phyloP scores from a whole-genome alignment of 2,888 invertebrate species.

The Drosophila anomalata region DNA sequence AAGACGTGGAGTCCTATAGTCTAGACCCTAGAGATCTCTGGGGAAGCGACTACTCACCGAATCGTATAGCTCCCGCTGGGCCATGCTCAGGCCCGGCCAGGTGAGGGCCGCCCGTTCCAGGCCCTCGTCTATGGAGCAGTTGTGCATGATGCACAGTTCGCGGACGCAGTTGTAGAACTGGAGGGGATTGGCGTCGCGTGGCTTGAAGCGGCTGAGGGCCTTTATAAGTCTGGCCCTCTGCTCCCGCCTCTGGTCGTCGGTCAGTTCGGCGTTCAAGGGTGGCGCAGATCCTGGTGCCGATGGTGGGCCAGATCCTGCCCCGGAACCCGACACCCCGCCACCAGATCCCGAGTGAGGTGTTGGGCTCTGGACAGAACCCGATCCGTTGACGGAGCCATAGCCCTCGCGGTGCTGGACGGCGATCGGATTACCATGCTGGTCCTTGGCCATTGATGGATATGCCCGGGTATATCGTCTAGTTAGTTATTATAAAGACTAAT shows the following conservation, averaged over 20 bases:
- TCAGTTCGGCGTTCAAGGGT: not conserved
- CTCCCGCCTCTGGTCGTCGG: constrained; percentile 2
- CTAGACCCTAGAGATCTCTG: not conserved
- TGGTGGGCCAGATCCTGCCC: not conserved
- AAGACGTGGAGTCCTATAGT: not conserved
- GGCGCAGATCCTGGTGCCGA: not conserved
- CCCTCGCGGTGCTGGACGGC: not conserved
- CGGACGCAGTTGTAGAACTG: constrained; percentile 67
- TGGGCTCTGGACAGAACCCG: not conserved
- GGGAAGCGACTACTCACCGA: constrained; percentile 44
- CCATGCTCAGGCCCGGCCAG: constrained; percentile 45
- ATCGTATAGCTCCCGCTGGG: constrained; percentile 50
- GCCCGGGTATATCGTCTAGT: not conserved
- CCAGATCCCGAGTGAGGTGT: not conserved
- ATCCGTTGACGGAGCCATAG: not conserved
- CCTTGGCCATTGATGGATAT: constrained; percentile 5
- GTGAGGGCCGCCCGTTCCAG: constrained; percentile 43
- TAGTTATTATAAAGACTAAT: not conserved
- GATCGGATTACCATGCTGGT: not conserved
- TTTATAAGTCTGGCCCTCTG: constrained; percentile 22
- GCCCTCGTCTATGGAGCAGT: constrained; percentile 69
- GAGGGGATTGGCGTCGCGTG: constrained; percentile 46
- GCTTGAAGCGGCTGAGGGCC: constrained; percentile 26
- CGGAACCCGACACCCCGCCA: not conserved
- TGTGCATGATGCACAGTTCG: constrained; percentile 65